Percentiles rank a stretch among this genome's conserved stretches.
phyloP scores from a whole-genome alignment of 2,888 invertebrate genomes.

The Leistus spinibarbis region DNA sequence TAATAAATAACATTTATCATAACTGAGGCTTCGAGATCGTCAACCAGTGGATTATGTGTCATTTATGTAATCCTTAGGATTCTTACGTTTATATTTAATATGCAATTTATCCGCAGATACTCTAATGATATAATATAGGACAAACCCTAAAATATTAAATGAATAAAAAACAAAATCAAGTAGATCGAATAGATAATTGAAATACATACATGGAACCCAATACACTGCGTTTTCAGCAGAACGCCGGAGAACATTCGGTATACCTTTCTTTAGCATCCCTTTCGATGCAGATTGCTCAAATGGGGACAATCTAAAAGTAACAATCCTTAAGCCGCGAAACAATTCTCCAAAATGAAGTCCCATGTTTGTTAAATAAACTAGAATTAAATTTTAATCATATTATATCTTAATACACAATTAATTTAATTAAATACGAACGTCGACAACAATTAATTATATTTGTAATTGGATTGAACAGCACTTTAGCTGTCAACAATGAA shows the following conservation, averaged over 20 bases:
- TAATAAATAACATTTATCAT: background rate
- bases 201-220: background rate
- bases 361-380: conserved; percentile 3
- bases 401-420: background rate
- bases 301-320: conserved; percentile 11
- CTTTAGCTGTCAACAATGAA: background rate
- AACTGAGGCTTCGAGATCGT: background rate
- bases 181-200: background rate
- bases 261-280: background rate
- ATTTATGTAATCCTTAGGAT: background rate
- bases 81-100: background rate
- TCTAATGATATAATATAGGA: background rate
- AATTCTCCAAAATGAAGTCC: conserved; percentile 10
- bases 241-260: background rate
- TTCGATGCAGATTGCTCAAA: background rate
- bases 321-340: conserved; percentile 8
- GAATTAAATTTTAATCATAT: background rate
- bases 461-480: background rate
- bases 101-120: background rate
- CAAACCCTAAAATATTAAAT: background rate
- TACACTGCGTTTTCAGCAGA: background rate
- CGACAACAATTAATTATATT: background rate
- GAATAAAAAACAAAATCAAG: background rate
- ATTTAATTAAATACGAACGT: background rate
- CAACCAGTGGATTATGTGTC: background rate